A percentile compares a stretch with the other conserved stretches of the same genome.
phyloP scores from a whole-genome alignment of 2,888 invertebrate species.

The Chloromyia formosa region DNA sequence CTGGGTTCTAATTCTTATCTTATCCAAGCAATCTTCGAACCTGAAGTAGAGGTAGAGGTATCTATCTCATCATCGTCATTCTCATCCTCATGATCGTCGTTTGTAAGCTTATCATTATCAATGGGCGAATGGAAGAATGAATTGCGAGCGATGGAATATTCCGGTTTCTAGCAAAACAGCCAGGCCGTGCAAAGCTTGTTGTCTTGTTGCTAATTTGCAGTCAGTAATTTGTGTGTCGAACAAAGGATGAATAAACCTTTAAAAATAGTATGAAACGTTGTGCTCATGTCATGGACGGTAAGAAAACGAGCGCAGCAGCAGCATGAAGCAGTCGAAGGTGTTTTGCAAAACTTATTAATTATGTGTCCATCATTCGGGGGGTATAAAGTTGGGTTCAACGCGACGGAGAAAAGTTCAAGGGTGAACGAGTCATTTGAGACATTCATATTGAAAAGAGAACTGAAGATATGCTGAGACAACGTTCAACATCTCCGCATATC shows the following conservation, averaged over 20 bases:
- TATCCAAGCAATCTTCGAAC: neutral
- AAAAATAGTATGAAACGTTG: neutral
- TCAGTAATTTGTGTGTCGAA: constrained; percentile 1
- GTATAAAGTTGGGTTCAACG: too few relatives aligned
- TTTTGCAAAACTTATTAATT: too few relatives aligned
- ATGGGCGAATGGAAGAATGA: neutral
- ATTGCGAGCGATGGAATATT: neutral
- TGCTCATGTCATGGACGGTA: neutral
- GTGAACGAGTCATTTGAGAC: too few relatives aligned
- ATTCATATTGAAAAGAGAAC: too few relatives aligned
- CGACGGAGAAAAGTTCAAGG: too few relatives aligned
- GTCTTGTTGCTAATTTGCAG: constrained; percentile 10
- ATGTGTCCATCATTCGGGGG: too few relatives aligned
- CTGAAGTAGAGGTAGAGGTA: neutral
- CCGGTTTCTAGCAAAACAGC: constrained; percentile 4
- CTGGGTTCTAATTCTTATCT: neutral
- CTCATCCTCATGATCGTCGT: neutral
- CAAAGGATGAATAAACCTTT: constrained; percentile 23
- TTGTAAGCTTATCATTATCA: neutral
- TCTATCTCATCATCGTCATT: neutral
- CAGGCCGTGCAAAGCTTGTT: neutral
- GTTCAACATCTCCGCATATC: too few relatives aligned
- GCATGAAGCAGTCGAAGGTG: too few relatives aligned
- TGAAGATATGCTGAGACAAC: too few relatives aligned
- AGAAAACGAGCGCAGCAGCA: too few relatives aligned